Evolutionary conservation across 1,140 invertebrate species (phyloP), one percentile per base, ranked within the genome.

Genomic region (Lepidurus couesii): DNA sequence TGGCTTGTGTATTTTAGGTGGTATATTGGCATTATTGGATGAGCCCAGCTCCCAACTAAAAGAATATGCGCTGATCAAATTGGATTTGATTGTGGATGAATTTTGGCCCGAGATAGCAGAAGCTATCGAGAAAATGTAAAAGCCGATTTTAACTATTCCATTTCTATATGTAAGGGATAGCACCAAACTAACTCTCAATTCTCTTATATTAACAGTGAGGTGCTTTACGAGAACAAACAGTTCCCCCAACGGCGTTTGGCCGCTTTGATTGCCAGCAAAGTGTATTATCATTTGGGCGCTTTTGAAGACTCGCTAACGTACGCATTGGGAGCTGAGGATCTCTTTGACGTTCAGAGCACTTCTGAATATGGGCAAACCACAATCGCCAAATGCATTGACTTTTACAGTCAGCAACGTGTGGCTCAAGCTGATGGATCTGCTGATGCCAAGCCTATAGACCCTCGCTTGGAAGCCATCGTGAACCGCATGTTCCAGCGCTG

Each of bases 21-120:
- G 97, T 83, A 96, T 98, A 81, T 95, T 98, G 82, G 95, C 96
- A 84, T 90, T 98, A 80, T 88, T 98, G 77, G 95, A 98, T 85
- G 97, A 98, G 85, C 92, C 93, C 43, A 93, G 94, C 86, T 89
- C 92, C 21, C 95, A 98, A 86, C 87, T 99, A 74, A 97, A 97
- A 86, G 91, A 95, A 3, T 98, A 97, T 86, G 96, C 97, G 26
- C 83, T 92, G 77, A 92, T 93, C 82, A 96, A 96, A 83, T 86
- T 99, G 73, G 92, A 98, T 85, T 89, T 90, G 82, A 95, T 99
- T 84, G 96, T 98, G 0, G 95, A 98, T 85, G 94, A 97, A 85
- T 98, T 98, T 87, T 98, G 97, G 97, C 95, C 96, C 21, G 97
- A 98, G 87, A 98, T 98, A 80, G 97, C 96, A 0, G 97, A 99